Evolutionary conservation across 2,113 vertebrate genomes (phyloP).

Genomic region (Rhabdornis inornatus): DNA sequence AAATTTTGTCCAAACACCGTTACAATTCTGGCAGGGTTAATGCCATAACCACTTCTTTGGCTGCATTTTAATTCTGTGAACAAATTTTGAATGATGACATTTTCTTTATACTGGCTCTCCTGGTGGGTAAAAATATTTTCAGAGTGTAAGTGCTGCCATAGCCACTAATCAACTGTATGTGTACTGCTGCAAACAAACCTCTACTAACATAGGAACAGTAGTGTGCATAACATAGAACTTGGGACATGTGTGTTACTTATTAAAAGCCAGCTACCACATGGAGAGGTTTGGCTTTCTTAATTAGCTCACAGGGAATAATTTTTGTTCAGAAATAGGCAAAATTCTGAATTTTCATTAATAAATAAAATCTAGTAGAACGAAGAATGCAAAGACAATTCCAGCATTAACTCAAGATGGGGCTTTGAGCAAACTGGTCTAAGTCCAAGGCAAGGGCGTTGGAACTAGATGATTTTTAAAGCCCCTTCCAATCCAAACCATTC

Average conservation of each 20-base stretch:
- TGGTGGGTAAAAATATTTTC: not conserved
- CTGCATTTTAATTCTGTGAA: not conserved
- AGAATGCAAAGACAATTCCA: not conserved
- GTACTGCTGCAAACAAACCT: not conserved
- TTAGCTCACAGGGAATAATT: not conserved
- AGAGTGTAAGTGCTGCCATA: not conserved
- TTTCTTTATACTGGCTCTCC: not conserved
- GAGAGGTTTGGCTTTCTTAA: not conserved
- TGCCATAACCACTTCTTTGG: not conserved
- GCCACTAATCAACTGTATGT: not conserved
- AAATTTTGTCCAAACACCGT: not conserved
- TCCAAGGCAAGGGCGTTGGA: not conserved
- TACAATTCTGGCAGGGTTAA: not conserved
- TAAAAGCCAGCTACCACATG: not conserved
- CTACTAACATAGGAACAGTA: not conserved
- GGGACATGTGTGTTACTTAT: not conserved
- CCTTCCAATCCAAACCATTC: not conserved
- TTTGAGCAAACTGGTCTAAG: not conserved
- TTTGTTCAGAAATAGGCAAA: not conserved
- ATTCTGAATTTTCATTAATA: not conserved
- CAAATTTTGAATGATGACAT: not conserved
- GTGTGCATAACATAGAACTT: not conserved
- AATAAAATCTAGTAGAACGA: not conserved
- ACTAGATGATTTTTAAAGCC: not conserved
- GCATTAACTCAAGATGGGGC: not conserved